These are phyloP conservation scores for Phalanger gymnotis DNA, from an alignment of 2,797 vertebrate genomes.

Conservation along the genomic window DNA sequence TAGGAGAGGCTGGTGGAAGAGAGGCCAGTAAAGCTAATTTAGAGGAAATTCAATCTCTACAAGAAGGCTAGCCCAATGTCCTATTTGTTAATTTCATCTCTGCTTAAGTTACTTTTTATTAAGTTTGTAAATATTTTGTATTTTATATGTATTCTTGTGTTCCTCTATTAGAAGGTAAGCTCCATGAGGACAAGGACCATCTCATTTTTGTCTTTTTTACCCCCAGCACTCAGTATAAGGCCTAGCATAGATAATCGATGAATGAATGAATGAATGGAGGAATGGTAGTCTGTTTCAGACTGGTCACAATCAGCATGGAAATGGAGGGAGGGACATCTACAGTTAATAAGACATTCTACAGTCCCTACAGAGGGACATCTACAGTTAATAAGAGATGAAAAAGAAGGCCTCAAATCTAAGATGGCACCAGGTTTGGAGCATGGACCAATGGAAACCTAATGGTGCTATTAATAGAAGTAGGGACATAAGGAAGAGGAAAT, in stretches of 20 bases:
- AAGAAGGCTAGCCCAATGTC: no score
- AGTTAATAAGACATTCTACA: no score
- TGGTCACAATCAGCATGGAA: neutral
- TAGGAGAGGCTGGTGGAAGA: neutral
- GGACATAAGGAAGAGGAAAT: neutral
- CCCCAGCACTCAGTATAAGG: neutral
- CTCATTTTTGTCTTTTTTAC: neutral
- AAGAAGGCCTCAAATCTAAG: neutral
- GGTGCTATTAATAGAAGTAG: neutral
- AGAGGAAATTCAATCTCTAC: neutral
- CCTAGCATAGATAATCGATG: neutral
- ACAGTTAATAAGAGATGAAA: neutral
- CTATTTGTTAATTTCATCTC: neutral
- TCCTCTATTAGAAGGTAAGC: neutral
- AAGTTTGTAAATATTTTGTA: neutral
- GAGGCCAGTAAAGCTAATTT: neutral
- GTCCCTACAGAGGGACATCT: fast-evolving
- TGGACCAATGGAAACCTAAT: neutral
- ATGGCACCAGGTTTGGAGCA: neutral
- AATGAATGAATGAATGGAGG: neutral
- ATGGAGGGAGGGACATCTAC: no score
- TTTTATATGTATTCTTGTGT: neutral
- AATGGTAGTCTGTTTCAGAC: no score
- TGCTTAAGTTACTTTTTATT: neutral
- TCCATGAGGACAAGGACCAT: neutral